phyloP scores from a whole-genome alignment of 2,888 invertebrate genomes.

The Ennomos erosarius region DNA sequence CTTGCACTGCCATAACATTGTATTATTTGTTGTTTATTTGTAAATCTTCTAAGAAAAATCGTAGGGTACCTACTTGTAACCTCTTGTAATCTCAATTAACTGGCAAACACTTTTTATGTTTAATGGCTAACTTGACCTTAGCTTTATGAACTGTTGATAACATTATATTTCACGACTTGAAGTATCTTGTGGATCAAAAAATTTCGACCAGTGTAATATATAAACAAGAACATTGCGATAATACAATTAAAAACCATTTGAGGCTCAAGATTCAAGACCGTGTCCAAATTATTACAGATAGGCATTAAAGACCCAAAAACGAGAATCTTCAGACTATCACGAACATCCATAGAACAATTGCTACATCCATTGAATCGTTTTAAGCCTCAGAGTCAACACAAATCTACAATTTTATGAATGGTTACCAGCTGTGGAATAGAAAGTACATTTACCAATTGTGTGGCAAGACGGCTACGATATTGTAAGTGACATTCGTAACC shows the following conservation, averaged over 20 bases:
- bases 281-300: too few relatives aligned
- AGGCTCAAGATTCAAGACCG: too few relatives aligned
- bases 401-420: slow-evolving; percentile 39
- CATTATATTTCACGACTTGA: slow-evolving; percentile 8
- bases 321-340: neutral
- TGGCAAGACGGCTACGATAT: slow-evolving; percentile 71
- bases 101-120: too few relatives aligned
- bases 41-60: too few relatives aligned
- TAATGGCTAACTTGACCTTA: too few relatives aligned
- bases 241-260: too few relatives aligned
- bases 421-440: slow-evolving; percentile 39
- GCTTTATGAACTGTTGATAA: too few relatives aligned
- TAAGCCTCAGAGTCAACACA: slow-evolving; percentile 24
- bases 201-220: neutral
- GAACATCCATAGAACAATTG: slow-evolving; percentile 14
- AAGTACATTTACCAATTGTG: slow-evolving; percentile 50
- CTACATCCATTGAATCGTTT: slow-evolving; percentile 23
- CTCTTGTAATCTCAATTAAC: too few relatives aligned
- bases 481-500: slow-evolving; percentile 80
- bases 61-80: too few relatives aligned
- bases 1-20: neutral
- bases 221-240: neutral
- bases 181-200: slow-evolving; percentile 6
- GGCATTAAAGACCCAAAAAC: too few relatives aligned
- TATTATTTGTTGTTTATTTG: too few relatives aligned